Percentiles rank a stretch among this genome's conserved stretches.
Conservation (phyloP, 1,140 invertebrate species). For the Drosophila sucinea region DNA sequence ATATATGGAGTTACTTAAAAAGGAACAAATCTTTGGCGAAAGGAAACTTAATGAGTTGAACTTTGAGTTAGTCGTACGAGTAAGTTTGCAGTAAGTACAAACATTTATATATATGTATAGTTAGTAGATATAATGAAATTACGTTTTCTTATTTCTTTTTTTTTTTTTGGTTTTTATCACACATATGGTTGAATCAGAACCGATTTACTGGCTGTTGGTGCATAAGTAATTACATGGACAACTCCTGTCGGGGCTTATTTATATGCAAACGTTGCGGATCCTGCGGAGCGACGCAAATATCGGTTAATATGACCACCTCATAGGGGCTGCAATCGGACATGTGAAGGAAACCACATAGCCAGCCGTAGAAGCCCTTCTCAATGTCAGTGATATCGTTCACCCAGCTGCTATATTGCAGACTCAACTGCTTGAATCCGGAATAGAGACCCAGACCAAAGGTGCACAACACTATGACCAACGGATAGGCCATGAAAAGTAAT, state of each 20-base stretch:
- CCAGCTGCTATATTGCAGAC: constrained; percentile 88
- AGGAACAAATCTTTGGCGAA: constrained; percentile 73
- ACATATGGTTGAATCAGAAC: constrained; percentile 62
- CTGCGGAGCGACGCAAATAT: constrained; percentile 73
- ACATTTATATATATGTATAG: constrained; percentile 15
- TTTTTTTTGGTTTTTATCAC: constrained; percentile 68
- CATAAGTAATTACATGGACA: constrained; percentile 67
- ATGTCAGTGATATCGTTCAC: constrained; percentile 88
- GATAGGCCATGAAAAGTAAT: constrained; percentile 88
- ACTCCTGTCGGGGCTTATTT: constrained; percentile 78
- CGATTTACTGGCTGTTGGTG: not conserved
- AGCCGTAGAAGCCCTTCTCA: constrained; percentile 92
- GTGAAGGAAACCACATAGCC: constrained; percentile 88
- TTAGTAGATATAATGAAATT: constrained; percentile 19
- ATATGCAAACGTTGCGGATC: constrained; percentile 73
- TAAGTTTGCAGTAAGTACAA: constrained; percentile 34
- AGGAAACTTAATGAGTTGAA: constrained; percentile 71
- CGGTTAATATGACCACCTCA: constrained; percentile 79
- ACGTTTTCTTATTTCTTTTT: constrained; percentile 43
- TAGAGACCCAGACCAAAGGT: constrained; percentile 88
- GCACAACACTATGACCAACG: constrained; percentile 88
- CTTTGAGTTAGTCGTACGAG: constrained; percentile 25
- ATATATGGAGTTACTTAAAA: constrained; percentile 36
- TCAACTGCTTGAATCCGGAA: constrained; percentile 87
- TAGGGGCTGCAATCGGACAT: constrained; percentile 87